These are phyloP conservation scores for Sinocyclocheilus anshuiensis DNA, from an alignment of 2,113 vertebrate species.

Conservation along the genomic window DNA sequence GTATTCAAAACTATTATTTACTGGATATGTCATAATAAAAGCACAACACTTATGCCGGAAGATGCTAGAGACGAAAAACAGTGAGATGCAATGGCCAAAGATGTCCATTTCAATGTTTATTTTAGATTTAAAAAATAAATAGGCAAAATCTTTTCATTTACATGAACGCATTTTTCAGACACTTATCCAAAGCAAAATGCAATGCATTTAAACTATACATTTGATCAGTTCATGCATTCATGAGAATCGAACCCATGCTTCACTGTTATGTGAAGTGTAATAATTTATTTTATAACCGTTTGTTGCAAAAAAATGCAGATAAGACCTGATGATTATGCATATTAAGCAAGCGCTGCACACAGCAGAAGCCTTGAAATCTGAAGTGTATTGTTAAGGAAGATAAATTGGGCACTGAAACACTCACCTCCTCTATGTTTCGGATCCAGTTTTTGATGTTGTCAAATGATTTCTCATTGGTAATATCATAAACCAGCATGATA, in stretches of 20 bases:
- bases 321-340: not conserved
- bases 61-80: not conserved
- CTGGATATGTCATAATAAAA: not conserved
- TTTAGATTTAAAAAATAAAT: not conserved
- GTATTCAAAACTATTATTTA: not conserved
- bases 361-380: no score
- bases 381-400: no score
- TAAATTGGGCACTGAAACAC: not conserved
- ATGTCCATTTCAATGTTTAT: not conserved
- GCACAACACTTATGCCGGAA: not conserved
- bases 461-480: conserved; percentile 96
- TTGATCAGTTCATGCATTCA: not conserved
- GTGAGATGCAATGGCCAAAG: not conserved
- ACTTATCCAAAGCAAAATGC: no score
- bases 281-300: not conserved
- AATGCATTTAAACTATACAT: not conserved
- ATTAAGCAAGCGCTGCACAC: not conserved
- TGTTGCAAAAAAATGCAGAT: not conserved
- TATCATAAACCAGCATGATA: conserved; percentile 97
- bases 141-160: not conserved
- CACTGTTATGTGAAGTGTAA: not conserved
- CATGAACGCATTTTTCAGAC: not conserved
- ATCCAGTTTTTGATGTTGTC: conserved; percentile 99
- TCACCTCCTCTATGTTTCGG: conserved; percentile 94
- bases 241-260: not conserved